Evolutionary conservation across 1,140 invertebrate species (phyloP).

Genomic region (Megathymus violae): DNA sequence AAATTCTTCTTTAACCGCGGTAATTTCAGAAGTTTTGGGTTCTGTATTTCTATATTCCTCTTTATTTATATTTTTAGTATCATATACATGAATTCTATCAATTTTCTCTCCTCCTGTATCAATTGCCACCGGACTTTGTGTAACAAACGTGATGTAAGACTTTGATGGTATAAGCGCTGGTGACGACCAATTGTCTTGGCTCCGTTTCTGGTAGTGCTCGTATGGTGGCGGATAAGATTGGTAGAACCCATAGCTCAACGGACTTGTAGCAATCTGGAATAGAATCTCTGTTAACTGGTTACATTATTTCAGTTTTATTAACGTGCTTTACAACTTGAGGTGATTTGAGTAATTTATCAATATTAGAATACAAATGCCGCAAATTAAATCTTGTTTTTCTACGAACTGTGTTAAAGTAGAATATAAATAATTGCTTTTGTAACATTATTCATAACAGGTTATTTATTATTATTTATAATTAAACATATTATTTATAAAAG

Average conservation of each 20-base stretch:
- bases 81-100: conserved; percentile 49
- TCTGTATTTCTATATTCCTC: conserved; percentile 32
- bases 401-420: too few species aligned
- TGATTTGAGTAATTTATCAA: too few species aligned
- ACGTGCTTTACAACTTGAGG: conserved; percentile 53
- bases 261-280: conserved; percentile 83
- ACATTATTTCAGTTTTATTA: conserved; percentile 57
- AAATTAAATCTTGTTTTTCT: too few species aligned
- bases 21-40: conserved; percentile 38
- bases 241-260: conserved; percentile 81
- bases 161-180: conserved; percentile 29
- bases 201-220: conserved; percentile 74
- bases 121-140: conserved; percentile 1
- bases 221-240: conserved; percentile 66
- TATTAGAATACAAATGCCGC: too few species aligned
- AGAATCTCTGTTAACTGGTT: conserved; percentile 80
- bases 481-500: conserved; percentile 10
- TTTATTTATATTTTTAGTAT: conserved; percentile 36
- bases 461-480: conserved; percentile 14
- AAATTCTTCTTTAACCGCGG: conserved; percentile 33
- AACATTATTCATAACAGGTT: too few species aligned
- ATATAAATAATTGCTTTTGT: too few species aligned
- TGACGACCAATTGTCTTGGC: conserved; percentile 56
- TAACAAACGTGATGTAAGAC: not conserved
- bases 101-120: conserved; percentile 43